A percentile compares a stretch with the other conserved stretches of the same genome.
phyloP scores from a whole-genome alignment of 2,888 invertebrate genomes.

The Brachyopa scutellaris region DNA sequence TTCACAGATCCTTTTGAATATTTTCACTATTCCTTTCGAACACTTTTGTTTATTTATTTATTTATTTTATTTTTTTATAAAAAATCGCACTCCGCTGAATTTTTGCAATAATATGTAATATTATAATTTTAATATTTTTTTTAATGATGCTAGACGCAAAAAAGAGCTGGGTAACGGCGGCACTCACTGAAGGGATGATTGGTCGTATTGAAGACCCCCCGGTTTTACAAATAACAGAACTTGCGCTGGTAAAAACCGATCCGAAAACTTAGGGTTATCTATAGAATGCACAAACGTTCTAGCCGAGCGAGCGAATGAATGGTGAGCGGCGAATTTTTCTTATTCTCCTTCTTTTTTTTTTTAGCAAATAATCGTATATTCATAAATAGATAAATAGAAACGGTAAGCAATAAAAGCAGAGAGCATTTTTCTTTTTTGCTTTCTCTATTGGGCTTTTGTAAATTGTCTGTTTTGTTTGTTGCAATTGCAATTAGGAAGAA shows the following conservation, averaged over 20 bases:
- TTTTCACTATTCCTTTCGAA: not conserved
- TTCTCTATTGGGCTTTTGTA: not conserved
- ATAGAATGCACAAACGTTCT: slow-evolving; percentile 32
- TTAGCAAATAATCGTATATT: slow-evolving; percentile 49
- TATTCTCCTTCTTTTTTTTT: slow-evolving; percentile 12
- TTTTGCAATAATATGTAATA: not conserved
- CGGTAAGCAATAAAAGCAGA: slow-evolving; percentile 48
- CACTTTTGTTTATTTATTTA: too few species aligned
- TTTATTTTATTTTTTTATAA: too few species aligned
- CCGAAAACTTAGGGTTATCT: slow-evolving; percentile 6
- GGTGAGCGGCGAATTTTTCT: slow-evolving; percentile 34
- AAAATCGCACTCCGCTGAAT: not conserved
- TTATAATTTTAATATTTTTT: slow-evolving; percentile 12
- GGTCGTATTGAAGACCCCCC: slow-evolving; percentile 15
- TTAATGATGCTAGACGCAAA: slow-evolving; percentile 32
- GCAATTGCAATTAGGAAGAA: slow-evolving; percentile 27
- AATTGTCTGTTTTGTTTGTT: not conserved
- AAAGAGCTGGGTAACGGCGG: slow-evolving; percentile 19
- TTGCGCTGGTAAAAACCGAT: slow-evolving; percentile 28
- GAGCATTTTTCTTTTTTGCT: slow-evolving; percentile 37
- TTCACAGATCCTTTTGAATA: not conserved
- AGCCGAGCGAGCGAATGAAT: slow-evolving; percentile 36
- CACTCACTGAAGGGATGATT: slow-evolving; percentile 61
- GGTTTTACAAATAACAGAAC: slow-evolving; percentile 29
- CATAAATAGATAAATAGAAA: slow-evolving; percentile 68